Evolutionary conservation across 1,140 invertebrate species (phyloP), one percentile per base, ranked within the genome.

Genomic region (Parapsyche elsis): DNA sequence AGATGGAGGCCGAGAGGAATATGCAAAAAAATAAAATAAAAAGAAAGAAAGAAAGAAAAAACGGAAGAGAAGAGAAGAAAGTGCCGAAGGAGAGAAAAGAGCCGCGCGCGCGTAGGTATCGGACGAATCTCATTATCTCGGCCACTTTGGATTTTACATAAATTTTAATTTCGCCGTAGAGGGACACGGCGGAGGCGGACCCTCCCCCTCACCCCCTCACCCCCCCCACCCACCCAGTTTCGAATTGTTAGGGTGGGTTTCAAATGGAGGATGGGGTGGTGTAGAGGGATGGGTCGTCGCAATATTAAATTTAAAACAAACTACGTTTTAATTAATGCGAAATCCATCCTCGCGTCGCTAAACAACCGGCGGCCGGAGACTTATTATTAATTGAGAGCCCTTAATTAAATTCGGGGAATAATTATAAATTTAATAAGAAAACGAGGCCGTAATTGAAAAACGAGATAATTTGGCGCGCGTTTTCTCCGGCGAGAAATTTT

Each of bases 391-490:
- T 83, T 83, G 82, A 83, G 82, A 81, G 80, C 82, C 78, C 82
- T 83, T 83, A 83, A 83, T 83, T 83, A 83, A 83, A 83, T 83
- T 83, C 80, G 77, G 79, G 75, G 82, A 81, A 83, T 83, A 83
- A 83, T 83, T 83, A 83, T 77, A 83, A 83, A 83, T 83, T 83
- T 83, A 83, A 83, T 83, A 83, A 83, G 82, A 83, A 83, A 83
- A 83, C 82, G 82, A 83, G 77, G 45, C 10, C 82, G 80, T 83
- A 83, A 83, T 83, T 83, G 82, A 81, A 81, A 83, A 83, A 83
- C 76, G 76, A 44, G 76, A 71, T 71, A 49, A 78, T 78, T 78
- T 77, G 46, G 5, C 45, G 30, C 45, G 30, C 57, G 76, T 59
- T 64, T 70, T 46, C 67, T 59, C 76, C 59, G 45, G 64, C 61